Base-by-base conservation (phyloP, 2,888 invertebrate genomes). In the Oxycera nigricornis region DNA sequence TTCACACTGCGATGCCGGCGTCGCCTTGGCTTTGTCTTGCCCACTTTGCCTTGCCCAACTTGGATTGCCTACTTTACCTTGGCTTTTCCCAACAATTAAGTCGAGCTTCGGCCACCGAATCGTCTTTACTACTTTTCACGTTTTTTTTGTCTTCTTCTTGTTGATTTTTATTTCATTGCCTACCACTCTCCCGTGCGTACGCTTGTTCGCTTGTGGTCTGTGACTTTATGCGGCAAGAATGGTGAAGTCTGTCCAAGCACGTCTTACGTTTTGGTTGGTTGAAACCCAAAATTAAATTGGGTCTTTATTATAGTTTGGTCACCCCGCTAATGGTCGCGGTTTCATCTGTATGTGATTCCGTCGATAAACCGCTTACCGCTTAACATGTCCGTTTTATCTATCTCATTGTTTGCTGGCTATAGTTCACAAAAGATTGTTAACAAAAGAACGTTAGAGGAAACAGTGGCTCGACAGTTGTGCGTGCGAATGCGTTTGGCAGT, bases 251-350 rank as follows among this genome's bases (percentile, higher is more conserved):
- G 41, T n/a, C 17, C 65, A 65, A 24, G 20, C 20, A 41, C 65
- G 30, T 39, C 7, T 39, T 24, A 65, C 39, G 24, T 65, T 30
- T 65, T 41, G 39, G 41, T 65, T 35, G 2, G 65, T 41, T 65
- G 65, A 65, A 65, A 65, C 65, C 41, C 65, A 41, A 65, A 65
- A 65, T 39, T 65, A 41, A 65, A 65, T 65, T 65, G 65, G 65
- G 39, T 20, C 30, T 65, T 65, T 65, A 62, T 39, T 39, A 24
- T 41, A 41, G 65, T 22, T 39, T 65, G 65, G 41, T 65, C 65
- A 65, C 41, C 65, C 65, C 30, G 59, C 59, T 2, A 11, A 11
- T 30, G 39, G 39, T 30, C 65, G 41, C 46, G 11, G n/a, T 46
- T 7, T 7, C 55, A 55, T 50, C 9, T 39, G 39, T 65, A 24